Evolutionary conservation across 1,140 invertebrate genomes (phyloP), one percentile per base, ranked within the genome.

Genomic region (Caenorhabditis elegans): DNA sequence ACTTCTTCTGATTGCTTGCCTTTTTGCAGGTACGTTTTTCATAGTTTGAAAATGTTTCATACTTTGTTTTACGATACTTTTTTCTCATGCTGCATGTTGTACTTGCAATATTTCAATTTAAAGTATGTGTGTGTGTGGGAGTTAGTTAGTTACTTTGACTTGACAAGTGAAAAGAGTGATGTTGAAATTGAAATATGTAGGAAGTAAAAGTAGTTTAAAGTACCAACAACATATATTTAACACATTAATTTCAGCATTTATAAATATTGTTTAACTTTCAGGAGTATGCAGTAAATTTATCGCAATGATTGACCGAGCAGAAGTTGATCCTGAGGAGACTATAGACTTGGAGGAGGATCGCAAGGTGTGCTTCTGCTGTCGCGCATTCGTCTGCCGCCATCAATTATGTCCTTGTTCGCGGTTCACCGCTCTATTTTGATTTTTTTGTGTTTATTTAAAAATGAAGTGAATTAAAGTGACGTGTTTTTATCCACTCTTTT

Each of bases 361-460:
- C 1, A 78, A 78, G 55, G 34, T 79, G 10, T 79, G 78, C 55
- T 79, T 79, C 28, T 79, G 78, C 22, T 79, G 78, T 48, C 78
- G 78, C n/a, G 51, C 78, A 65, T 79, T 79, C 28, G 55, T 79
- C 19, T 79, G 78, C n/a, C 78, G 48, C 17, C 78, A 79, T 28
- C 78, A 79, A 26, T 46, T 79, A 48, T 79, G 78, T 39, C 78
- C 78, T 11, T 79, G 78, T 55, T 65, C 78, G 15, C 15, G 55
- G 34, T 79, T 46, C 78, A 78, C 49, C 6, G 77, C 77, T 17
- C 19, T 78, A 19, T 78, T 70, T 10, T 70, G n/a, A 39, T 22
- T 2, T 48, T 13, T 48, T 34, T 15, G 11, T n/a, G n/a, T n/a
- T n/a, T n/a, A n/a, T n/a, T n/a, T n/a, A 15, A 8, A 15, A 43